phyloP scores from a whole-genome alignment of 2,797 vertebrate genomes.

The Notoglanidium macrostoma region DNA sequence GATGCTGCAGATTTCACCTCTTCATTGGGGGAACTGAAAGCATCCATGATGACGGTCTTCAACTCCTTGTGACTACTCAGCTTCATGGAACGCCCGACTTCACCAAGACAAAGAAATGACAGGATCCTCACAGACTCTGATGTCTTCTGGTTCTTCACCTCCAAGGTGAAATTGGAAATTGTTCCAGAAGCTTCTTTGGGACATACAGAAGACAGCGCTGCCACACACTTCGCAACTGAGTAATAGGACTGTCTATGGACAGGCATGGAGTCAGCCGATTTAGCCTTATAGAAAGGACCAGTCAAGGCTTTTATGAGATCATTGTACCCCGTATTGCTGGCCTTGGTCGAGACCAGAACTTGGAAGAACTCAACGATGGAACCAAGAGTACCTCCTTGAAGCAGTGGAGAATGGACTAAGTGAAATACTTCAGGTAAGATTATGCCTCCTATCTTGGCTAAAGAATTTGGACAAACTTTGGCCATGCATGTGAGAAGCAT shows the following conservation, averaged over 20 bases:
- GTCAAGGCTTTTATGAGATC: conserved; percentile 85
- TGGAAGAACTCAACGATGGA: conserved; percentile 85
- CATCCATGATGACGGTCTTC: conserved; percentile 85
- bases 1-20: conserved; percentile 90
- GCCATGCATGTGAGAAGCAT: conserved; percentile 81
- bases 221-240: conserved; percentile 87
- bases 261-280: rapidly evolving
- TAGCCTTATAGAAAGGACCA: conserved; percentile 69
- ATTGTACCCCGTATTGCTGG: conserved; percentile 71
- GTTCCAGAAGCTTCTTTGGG: conserved; percentile 80
- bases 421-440: conserved; percentile 80
- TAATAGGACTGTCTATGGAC: conserved; percentile 86
- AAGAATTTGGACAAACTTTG: conserved; percentile 78
- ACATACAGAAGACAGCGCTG: conserved; percentile 80
- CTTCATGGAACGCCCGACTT: conserved; percentile 83
- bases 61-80: conserved; percentile 84
- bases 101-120: conserved; percentile 86
- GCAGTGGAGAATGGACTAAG: conserved; percentile 85
- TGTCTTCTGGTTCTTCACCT: conserved; percentile 79
- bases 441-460: conserved; percentile 78
- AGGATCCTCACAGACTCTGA: conserved; percentile 81
- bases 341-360: conserved; percentile 78
- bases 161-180: conserved; percentile 78
- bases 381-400: conserved; percentile 81
- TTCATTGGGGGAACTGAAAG: conserved; percentile 84